Base-by-base conservation (phyloP, 2,888 invertebrate species). In the Sisyra nigra region DNA sequence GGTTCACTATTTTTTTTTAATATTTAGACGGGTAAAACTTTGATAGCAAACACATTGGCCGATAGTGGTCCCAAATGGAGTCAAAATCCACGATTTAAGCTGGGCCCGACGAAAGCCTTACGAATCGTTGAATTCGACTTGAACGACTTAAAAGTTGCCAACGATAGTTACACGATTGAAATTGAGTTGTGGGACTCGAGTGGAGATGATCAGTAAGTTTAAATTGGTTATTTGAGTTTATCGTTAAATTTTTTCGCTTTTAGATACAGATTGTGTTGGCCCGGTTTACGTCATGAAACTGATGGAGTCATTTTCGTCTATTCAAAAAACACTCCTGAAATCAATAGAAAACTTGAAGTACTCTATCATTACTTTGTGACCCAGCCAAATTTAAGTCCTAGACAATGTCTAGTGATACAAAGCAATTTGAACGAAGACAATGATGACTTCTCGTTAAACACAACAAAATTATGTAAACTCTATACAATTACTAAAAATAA, bases 121-220 rank as follows among this genome's bases (percentile, higher is more conserved):
- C 69, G 84, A 52, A 81, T 85, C 51, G 66, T 85, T 10, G 85
- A 85, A 57, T 84, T 84, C 59, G 84, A 84, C 60, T 65, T 73
- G 17, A 65, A 70, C 15, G 71, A 72, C 51, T 55, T 80, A 5
- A 71, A 66, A 49, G 61, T 74, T 1, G 71, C 72, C 53, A 72
- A 73, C 5, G 69, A 71, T 53, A 59, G 60, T 38, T 57, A 61
- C 8, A 74, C 71, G 51, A 69, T 74, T 18, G 83, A 85, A 53
- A 73, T 86, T 32, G 83, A 86, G 61, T 59, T 85, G 38, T 84
- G 84, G 83, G 84, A 85, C 56, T 77, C 79, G 59, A 81, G 82
- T 56, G 84, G 84, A 11, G 80, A 83, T 57, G 68, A 69, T 51
- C 80, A 72, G 82, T 82, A 68, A 52, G 54, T 46, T n/a, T 24